These are phyloP conservation scores for Aegithalos caudatus DNA, from an alignment of 2,113 vertebrate genomes.

Conservation along the genomic window DNA sequence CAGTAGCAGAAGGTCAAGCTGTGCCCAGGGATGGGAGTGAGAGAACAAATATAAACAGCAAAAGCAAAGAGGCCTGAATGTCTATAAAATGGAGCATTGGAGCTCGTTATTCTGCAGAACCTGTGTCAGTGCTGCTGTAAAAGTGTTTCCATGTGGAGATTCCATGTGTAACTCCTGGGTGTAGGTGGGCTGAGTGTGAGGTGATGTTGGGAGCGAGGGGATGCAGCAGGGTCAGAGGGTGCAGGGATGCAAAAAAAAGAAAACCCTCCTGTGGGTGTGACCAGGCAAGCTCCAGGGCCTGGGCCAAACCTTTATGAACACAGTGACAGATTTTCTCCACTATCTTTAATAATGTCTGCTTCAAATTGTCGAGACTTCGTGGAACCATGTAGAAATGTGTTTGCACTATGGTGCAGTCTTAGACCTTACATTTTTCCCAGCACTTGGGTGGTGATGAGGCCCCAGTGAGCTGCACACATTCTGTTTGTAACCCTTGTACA, in stretches of 20 bases:
- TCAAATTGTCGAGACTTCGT: not conserved
- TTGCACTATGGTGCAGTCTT: not conserved
- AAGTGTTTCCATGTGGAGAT: not conserved
- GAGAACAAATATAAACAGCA: slow-evolving; percentile 45
- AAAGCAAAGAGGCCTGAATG: not conserved
- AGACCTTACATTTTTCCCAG: not conserved
- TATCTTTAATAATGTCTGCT: not conserved
- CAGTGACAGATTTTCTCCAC: not conserved
- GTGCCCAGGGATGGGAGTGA: slow-evolving; percentile 73
- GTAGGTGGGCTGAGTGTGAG: not conserved
- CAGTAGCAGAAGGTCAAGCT: slow-evolving; percentile 73
- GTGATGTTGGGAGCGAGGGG: not conserved
- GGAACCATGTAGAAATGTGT: not conserved
- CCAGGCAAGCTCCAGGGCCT: not conserved
- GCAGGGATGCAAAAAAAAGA: too few species aligned
- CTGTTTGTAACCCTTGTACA: not conserved
- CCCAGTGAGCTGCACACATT: not conserved
- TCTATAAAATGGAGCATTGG: not conserved
- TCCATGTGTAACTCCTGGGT: not conserved
- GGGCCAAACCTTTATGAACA: not conserved
- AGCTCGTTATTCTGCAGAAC: not conserved
- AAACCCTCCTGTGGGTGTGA: not conserved
- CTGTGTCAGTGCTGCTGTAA: not conserved
- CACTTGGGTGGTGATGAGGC: not conserved
- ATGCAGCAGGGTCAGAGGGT: not conserved